These are phyloP conservation scores for Myripristis murdjan DNA, from an alignment of 2,797 vertebrate genomes.

Conservation along the genomic window DNA sequence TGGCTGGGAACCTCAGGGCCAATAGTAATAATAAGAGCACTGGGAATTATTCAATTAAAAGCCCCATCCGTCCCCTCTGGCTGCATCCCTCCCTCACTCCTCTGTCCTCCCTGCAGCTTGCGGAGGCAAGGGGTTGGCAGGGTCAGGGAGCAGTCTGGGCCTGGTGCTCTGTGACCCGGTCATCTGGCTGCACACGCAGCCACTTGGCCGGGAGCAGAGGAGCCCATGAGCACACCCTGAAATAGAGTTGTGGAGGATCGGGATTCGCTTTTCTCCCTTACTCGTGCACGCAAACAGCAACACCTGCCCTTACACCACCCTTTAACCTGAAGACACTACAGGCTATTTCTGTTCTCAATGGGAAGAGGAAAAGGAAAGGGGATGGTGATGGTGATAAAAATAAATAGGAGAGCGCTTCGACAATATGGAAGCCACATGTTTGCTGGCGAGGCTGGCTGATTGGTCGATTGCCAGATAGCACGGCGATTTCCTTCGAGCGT, in stretches of 20 bases:
- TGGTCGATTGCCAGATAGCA: conserved; percentile 28
- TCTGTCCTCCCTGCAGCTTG: conserved; percentile 59
- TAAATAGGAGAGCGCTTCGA: conserved; percentile 36
- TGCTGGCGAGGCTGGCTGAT: conserved; percentile 10
- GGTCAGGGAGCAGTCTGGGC: conserved; percentile 64
- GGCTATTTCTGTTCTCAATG: conserved; percentile 44
- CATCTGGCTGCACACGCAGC: conserved; percentile 61
- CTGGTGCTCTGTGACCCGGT: conserved; percentile 66
- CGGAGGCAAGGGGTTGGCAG: conserved; percentile 22
- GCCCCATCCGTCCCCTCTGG: conserved; percentile 55
- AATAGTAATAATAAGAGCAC: conserved; percentile 69
- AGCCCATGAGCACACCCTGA: conserved; percentile 23
- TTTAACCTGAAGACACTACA: conserved; percentile 33
- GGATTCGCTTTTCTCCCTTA: conserved; percentile 12
- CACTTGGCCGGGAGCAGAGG: conserved; percentile 34
- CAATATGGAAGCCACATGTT: conserved; percentile 18
- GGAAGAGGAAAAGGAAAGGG: conserved; percentile 45
- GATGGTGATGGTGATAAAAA: conserved; percentile 38
- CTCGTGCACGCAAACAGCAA: conserved; percentile 11
- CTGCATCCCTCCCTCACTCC: conserved; percentile 45
- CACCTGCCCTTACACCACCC: conserved; percentile 43
- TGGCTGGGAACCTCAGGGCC: conserved; percentile 60
- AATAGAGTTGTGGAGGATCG: conserved; percentile 9
- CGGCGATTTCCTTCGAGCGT: conserved; percentile 30
- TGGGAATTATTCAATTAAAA: conserved; percentile 85